Evolutionary conservation across 2,797 vertebrate species (phyloP), one percentile per base, ranked within the genome.

Genomic region (Acrocephalus scirpaceus): DNA sequence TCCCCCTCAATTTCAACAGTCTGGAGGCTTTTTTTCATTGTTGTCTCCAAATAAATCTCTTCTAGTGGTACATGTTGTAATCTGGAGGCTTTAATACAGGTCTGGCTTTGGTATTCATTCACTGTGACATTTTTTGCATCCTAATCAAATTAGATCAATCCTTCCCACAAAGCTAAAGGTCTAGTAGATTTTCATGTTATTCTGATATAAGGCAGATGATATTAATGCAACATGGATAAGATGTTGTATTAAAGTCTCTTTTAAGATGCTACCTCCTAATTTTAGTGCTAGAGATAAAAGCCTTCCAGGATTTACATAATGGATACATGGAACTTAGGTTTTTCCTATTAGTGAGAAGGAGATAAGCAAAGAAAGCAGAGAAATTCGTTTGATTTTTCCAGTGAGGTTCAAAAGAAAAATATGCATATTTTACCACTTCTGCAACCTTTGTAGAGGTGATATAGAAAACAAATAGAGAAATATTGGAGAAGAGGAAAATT

Each of bases 271-370:
- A 54, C 92, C 72, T 94, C 34, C 61, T 88, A 69, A 18, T 91
- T 93, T 82, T 81, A 58, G 34, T 50, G 54, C 56, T 94, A 4
- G 86, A 95, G 96, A 92, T 84, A 89, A 95, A 95, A 90, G 67
- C 36, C 69, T 90, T 58, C 40, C 66, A 88, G 79, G 71, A 86
- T 95, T 96, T 91, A 72, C 75, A 77, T 80, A 91, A 83, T 70
- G 78, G 72, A 54, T 76, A 71, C 34, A 11, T 17, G 36, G n/a
- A 91, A 74, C 61, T 53, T 53, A 42, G 61, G 69, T 50, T 92
- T 71, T 95, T 95, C 73, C 72, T 69, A 4, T 85, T 76, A 85
- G 53, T 5, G 69, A 64, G 76, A 64, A 58, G 29, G 60, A 95
- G 90, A 88, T 88, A 83, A 79, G 79, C 34, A 53, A 53, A 71